phyloP scores from a whole-genome alignment of 2,797 vertebrate genomes.

The Lacerta agilis region DNA sequence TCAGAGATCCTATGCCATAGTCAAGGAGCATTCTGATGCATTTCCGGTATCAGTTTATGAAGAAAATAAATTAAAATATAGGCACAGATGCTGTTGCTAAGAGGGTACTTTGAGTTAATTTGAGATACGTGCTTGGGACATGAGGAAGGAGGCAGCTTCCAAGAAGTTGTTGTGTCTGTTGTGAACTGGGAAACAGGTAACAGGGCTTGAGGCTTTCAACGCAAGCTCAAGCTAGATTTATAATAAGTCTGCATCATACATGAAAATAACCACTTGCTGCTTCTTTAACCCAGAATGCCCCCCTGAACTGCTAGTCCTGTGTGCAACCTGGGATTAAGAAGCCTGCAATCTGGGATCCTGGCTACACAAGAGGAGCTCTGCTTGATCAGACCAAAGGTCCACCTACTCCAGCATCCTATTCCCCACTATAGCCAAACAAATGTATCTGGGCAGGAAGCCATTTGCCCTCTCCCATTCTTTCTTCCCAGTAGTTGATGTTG shows the following conservation, averaged over 20 bases:
- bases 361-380: neutral
- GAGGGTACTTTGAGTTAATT: neutral
- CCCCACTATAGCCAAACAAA: too few relatives aligned
- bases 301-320: neutral
- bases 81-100: neutral
- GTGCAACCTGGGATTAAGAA: neutral
- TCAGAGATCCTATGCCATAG: accelerated
- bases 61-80: neutral
- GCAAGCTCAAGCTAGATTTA: neutral
- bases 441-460: too few relatives aligned
- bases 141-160: neutral
- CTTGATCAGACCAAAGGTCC: too few relatives aligned
- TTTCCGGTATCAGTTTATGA: neutral
- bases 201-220: neutral
- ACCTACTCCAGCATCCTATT: too few relatives aligned
- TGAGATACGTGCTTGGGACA: neutral
- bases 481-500: too few relatives aligned
- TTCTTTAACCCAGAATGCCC: neutral
- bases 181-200: neutral
- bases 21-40: neutral
- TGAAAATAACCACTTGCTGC: neutral
- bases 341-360: neutral
- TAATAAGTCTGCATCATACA: too few relatives aligned
- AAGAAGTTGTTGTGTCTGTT: neutral
- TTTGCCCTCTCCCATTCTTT: too few relatives aligned